Evolutionary conservation across 2,888 invertebrate species (phyloP), one percentile per base, ranked within the genome.

Genomic region (Cephus pulcher): DNA sequence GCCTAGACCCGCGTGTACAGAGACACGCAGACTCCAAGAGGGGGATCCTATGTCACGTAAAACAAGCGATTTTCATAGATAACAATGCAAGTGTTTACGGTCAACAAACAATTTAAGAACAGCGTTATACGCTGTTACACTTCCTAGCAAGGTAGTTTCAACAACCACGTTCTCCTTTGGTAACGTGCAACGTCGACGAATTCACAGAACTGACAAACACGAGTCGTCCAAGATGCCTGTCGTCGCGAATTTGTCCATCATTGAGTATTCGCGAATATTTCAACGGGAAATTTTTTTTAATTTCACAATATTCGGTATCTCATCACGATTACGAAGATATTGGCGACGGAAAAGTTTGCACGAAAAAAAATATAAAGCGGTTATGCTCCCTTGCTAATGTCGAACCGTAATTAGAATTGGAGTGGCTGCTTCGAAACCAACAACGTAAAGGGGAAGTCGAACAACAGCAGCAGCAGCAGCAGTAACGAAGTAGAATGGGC

Each of bases 381-480:
- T 23, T 56, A 23, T 56, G 1, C 9, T 56, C 56, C 56, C 4
- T 40, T 56, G 23, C 56, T 56, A 9, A 56, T 56, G 56, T 23
- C 9, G 23, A 56, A 23, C 56, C 56, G 56, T 23, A 56, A 23
- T 56, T 40, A 40, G 23, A 56, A 56, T 56, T 56, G 23, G 23
- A 56, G 9, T 56, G 23, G 9, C 23, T 56, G 23, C 23, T 56
- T 2, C 23, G 56, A 23, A 56, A 56, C 9, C 56, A 23, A 56
- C 56, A 56, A 56, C 23, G 56, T 9, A 2, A 71, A 73, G 73
- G 76, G 73, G 73, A 73, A 76, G 56, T 37, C 35, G 23, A 73
- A 73, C 74, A 69, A 32, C 78, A 80, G 74, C 80, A 78, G 78
- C 78, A 80, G 74, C 80, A 78, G 78, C 74, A 78, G 68, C 76